Percentiles rank a stretch among this genome's conserved stretches.
Evolutionary conservation across 2,888 invertebrate genomes (phyloP).

Genomic region (Dicyrtoma fusca): DNA sequence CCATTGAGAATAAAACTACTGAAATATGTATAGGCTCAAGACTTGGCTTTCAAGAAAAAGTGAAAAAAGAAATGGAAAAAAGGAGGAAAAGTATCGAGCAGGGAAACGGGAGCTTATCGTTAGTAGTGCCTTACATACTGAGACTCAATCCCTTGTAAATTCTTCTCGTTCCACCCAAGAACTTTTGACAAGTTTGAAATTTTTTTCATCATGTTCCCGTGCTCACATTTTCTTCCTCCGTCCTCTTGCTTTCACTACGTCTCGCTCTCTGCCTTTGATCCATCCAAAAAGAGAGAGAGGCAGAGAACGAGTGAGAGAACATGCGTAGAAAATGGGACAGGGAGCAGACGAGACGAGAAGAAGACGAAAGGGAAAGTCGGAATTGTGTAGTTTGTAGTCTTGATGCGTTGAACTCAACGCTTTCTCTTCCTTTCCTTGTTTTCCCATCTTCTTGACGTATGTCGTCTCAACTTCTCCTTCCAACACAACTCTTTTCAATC

Average conservation of each 20-base stretch:
- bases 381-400: conserved; percentile 20
- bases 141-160: too few species aligned
- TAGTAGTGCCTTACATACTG: too few species aligned
- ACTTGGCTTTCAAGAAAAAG: neutral
- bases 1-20: conserved; percentile 21
- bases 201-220: too few species aligned
- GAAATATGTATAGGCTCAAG: conserved; percentile 8
- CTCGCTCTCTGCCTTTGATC: conserved; percentile 9
- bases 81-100: neutral
- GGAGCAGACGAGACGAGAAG: neutral
- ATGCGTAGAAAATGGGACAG: conserved; percentile 18
- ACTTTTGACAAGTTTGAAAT: too few species aligned
- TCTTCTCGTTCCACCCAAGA: too few species aligned
- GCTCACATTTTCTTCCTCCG: too few species aligned
- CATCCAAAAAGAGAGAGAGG: neutral
- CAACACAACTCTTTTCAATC: conserved; percentile 10
- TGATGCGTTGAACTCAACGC: conserved; percentile 18
- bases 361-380: neutral
- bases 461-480: conserved; percentile 14
- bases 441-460: conserved; percentile 15
- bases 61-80: neutral
- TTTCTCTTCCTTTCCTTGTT: conserved; percentile 18
- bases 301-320: neutral
- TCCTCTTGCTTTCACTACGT: neutral
- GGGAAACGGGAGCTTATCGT: neutral